Evolutionary conservation across 2,113 vertebrate genomes (phyloP).

Genomic region (Marcusenius ussheri): DNA sequence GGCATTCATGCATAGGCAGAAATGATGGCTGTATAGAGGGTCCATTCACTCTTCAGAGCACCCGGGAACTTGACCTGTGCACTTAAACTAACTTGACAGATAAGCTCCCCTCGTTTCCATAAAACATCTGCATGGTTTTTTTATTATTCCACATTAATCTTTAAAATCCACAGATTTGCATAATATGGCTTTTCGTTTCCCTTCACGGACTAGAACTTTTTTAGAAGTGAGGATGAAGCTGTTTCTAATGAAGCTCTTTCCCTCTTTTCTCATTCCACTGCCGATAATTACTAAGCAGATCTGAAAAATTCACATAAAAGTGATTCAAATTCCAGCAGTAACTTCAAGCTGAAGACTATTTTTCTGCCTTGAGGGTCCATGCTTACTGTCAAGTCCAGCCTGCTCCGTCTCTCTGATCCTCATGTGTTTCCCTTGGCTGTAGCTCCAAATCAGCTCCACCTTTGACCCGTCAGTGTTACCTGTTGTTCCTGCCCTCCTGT

Average conservation of each 20-base stretch:
- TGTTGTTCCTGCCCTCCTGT: no score
- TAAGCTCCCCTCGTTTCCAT: background rate
- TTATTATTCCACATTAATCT: background rate
- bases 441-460: no score
- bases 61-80: background rate
- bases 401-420: no score
- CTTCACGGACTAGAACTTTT: background rate
- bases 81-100: background rate
- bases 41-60: background rate
- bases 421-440: no score
- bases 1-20: background rate
- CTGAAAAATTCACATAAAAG: background rate
- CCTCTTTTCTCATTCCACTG: background rate
- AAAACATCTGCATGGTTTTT: constrained; percentile 2
- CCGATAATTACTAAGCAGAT: background rate
- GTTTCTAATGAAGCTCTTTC: background rate
- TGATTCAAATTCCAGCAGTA: background rate
- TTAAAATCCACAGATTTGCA: constrained; percentile 1
- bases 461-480: no score
- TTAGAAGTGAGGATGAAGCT: background rate
- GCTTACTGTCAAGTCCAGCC: no score
- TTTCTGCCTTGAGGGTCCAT: background rate
- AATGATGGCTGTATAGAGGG: background rate
- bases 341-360: background rate
- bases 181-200: constrained; percentile 6